A percentile compares a stretch with the other conserved stretches of the same genome.
phyloP scores from a whole-genome alignment of 2,113 vertebrate species.

The Parus major region DNA sequence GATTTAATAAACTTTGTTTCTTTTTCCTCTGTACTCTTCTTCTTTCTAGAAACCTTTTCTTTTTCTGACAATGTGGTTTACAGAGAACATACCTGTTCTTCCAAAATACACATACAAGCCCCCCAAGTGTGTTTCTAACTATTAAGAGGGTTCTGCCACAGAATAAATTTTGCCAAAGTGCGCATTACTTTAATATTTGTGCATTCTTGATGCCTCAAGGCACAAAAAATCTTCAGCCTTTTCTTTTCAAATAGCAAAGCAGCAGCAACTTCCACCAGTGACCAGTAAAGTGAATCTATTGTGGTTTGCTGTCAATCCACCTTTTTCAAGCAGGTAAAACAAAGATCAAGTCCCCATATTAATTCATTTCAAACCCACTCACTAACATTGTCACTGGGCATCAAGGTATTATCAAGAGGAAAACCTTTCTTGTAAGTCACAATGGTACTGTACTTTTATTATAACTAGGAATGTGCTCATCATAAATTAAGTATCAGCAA shows the following conservation, averaged over 20 bases:
- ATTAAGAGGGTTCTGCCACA: neutral
- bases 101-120: neutral
- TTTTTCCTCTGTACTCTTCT: neutral
- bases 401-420: neutral
- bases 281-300: neutral
- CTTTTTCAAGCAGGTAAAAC: neutral
- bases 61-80: neutral
- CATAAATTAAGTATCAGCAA: neutral
- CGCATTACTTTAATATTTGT: neutral
- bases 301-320: neutral
- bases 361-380: neutral
- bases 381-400: neutral
- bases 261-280: neutral
- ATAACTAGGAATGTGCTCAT: neutral
- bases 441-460: neutral
- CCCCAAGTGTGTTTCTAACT: neutral
- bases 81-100: neutral
- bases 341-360: neutral
- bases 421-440: neutral
- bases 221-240: neutral
- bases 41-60: neutral
- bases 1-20: neutral
- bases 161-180: neutral
- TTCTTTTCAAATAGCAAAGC: neutral
- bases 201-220: neutral